phyloP scores from a whole-genome alignment of 1,140 invertebrate species.

The Ericerus pela region DNA sequence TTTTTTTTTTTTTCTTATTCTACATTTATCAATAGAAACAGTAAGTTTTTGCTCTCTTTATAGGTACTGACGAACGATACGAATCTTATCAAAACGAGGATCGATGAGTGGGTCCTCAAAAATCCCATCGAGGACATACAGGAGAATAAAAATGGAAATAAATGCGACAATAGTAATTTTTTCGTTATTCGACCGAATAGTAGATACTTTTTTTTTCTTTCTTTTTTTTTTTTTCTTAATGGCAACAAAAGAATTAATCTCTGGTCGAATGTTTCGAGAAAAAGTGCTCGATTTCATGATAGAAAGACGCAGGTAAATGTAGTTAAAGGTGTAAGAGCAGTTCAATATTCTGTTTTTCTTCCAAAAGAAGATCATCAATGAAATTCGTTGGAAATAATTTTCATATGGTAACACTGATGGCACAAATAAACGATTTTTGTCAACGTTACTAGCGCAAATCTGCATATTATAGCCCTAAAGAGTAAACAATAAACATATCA shows the following conservation, averaged over 20 bases:
- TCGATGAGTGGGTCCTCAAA: conserved; percentile 1
- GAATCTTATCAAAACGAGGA: conserved; percentile 10
- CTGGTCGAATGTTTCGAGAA: conserved; percentile 9
- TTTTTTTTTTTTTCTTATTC: neutral
- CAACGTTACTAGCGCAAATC: no score
- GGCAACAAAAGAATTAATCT: conserved; percentile 6
- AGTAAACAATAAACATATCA: no score
- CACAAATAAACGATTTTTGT: no score
- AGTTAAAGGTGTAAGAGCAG: conserved; percentile 12
- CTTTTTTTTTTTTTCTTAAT: no score
- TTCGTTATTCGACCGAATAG: neutral
- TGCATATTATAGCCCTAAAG: no score
- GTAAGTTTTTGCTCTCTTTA: neutral
- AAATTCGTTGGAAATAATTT: no score
- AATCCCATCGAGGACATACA: neutral
- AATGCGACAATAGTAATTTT: conserved; percentile 11
- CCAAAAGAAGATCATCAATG: no score
- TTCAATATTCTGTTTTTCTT: no score
- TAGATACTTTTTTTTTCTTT: no score
- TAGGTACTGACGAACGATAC: neutral
- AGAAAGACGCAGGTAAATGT: conserved; percentile 1
- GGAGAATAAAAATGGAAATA: neutral
- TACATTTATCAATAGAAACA: conserved; percentile 4
- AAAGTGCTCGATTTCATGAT: neutral
- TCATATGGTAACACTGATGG: no score